Conservation (phyloP, 2,113 vertebrate genomes). For the Narcine bancroftii region DNA sequence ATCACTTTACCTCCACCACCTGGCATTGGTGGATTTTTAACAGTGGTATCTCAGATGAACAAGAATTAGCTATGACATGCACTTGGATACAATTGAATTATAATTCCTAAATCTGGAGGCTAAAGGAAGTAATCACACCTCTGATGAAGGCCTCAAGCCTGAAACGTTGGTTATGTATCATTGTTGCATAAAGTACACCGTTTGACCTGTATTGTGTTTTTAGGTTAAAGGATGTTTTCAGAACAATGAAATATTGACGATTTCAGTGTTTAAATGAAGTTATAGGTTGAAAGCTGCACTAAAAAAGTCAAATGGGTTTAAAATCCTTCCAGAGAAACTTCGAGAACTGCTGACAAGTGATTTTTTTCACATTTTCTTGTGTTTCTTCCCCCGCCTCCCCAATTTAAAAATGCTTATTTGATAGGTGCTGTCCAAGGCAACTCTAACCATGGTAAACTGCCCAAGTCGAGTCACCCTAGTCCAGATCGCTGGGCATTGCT, state of each 20-base stretch:
- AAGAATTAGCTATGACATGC: background rate
- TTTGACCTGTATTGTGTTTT: too few relatives aligned
- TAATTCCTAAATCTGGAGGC: background rate
- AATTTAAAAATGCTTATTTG: background rate
- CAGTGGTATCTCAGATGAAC: background rate
- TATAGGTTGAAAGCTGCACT: too few relatives aligned
- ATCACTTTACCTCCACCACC: background rate
- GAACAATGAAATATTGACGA: background rate
- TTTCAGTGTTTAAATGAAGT: too few relatives aligned
- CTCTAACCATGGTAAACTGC: background rate
- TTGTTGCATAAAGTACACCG: too few relatives aligned
- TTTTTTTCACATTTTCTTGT: background rate
- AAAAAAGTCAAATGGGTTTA: background rate
- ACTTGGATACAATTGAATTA: background rate
- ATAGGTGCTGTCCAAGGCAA: background rate
- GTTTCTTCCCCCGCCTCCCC: background rate
- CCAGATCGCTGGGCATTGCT: background rate
- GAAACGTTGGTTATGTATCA: too few relatives aligned
- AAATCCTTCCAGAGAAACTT: background rate
- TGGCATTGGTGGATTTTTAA: background rate
- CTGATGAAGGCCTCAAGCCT: too few relatives aligned
- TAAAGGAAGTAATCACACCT: background rate
- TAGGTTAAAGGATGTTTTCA: too few relatives aligned
- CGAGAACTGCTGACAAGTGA: background rate
- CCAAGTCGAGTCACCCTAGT: background rate